Percentiles rank a stretch among this genome's conserved stretches.
phyloP scores from a whole-genome alignment of 1,140 invertebrate genomes.

The Drosophila cardini region DNA sequence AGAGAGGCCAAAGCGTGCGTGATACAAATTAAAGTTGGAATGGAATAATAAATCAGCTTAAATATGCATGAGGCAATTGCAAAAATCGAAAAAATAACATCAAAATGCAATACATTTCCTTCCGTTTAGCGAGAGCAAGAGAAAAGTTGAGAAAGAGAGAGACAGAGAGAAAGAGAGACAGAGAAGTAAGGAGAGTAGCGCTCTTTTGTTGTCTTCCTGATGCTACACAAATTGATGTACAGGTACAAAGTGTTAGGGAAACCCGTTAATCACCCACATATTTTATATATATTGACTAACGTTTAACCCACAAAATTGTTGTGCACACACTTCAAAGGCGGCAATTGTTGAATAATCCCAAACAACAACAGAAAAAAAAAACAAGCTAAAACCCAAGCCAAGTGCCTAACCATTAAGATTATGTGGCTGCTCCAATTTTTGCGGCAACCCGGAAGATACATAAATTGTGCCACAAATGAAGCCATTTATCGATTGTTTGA shows the following conservation, averaged over 20 bases:
- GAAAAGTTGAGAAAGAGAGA: constrained; percentile 10
- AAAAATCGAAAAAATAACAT: constrained; percentile 46
- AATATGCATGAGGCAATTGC: constrained; percentile 66
- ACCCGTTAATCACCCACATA: constrained; percentile 40
- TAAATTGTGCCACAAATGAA: constrained; percentile 36
- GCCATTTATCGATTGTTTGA: constrained; percentile 21
- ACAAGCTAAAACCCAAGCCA: background rate
- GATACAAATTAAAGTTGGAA: constrained; percentile 72
- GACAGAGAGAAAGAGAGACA: constrained; percentile 11
- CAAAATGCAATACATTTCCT: constrained; percentile 77
- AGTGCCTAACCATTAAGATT: constrained; percentile 47
- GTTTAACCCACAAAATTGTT: constrained; percentile 52
- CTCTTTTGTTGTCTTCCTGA: constrained; percentile 54
- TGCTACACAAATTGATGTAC: constrained; percentile 23
- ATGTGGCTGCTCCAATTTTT: constrained; percentile 55
- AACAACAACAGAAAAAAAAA: background rate
- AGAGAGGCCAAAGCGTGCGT: constrained; percentile 54
- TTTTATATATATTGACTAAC: background rate
- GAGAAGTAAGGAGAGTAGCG: background rate
- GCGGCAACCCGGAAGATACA: constrained; percentile 66
- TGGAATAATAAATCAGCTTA: constrained; percentile 77
- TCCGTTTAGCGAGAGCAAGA: constrained; percentile 54
- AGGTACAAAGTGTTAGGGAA: background rate
- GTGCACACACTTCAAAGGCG: constrained; percentile 52
- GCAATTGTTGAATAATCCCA: constrained; percentile 10